Base-by-base conservation (phyloP, 2,113 vertebrate species). In the Myrmecophaga tridactyla region DNA sequence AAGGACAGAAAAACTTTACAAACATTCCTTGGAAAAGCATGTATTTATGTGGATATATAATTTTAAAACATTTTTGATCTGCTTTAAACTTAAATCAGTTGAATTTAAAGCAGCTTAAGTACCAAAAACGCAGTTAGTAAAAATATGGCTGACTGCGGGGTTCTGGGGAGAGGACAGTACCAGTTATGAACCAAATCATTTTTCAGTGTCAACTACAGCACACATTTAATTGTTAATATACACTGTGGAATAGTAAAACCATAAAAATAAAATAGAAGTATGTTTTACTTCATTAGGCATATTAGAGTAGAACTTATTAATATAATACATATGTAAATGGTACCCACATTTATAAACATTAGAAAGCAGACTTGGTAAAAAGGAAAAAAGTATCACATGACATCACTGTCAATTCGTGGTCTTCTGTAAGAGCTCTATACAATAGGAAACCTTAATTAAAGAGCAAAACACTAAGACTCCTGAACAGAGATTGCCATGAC, bases 61-160 rank as follows among this genome's bases (percentile, higher is more conserved):
- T 84, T 86, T 82, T 60, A 93, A 95, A 89, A 86, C 53, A 62
- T 43, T 83, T 81, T 82, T 83, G 9, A 88, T 67, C 95, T 96
- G 88, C 56, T 77, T 93, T 86, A 85, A 21, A 48, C n/a, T 89
- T 88, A 89, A 94, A 89, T 36, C 23, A 60, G 56, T 58, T 87
- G 56, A 93, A 92, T 60, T 73, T 53, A 80, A 85, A 75, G 29
- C 36, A 90, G 27, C 78, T 63, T 81, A 70, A 73, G 43, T 86
- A n/a, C 3, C 43, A 65, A 94, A 82, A 84, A 93, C 70, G 36
- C 4, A 86, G 46, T 73, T 86, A 90, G 69, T 75, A 67, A 94
- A 90, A 65, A 17, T 31, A 62, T 0, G 39, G 72, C 76, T 69
- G 63, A 84, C 72, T 23, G 86, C 43, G 18, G 82, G 29, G n/a